Evolutionary conservation across 2,888 invertebrate species (phyloP).

Genomic region (Pegoplata infirma): DNA sequence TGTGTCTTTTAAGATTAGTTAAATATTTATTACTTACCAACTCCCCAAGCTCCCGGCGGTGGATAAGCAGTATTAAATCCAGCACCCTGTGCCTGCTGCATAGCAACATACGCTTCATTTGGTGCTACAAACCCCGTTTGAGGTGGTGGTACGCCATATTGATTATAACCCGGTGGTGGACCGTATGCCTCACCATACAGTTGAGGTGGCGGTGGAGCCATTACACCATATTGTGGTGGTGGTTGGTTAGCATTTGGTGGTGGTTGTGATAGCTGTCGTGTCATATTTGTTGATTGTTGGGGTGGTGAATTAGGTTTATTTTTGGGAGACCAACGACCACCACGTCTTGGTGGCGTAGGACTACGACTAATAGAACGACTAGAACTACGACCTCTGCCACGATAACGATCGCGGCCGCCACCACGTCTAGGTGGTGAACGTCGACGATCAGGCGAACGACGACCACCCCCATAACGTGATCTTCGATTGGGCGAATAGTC

Average conservation of each 20-base stretch:
- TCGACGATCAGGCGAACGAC: constrained; percentile 67
- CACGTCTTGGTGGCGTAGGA: constrained; percentile 68
- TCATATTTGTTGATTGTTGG: constrained; percentile 66
- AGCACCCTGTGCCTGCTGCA: constrained; percentile 69
- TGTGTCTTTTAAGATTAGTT: too few relatives aligned
- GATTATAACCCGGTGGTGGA: constrained; percentile 67
- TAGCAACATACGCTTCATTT: constrained; percentile 62
- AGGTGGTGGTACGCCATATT: constrained; percentile 69
- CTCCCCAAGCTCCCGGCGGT: constrained; percentile 72
- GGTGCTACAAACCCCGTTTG: constrained; percentile 68
- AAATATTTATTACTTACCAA: constrained; percentile 65
- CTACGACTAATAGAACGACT: constrained; percentile 72
- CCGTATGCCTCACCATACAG: constrained; percentile 72
- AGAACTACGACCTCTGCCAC: constrained; percentile 68
- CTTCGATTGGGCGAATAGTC: constrained; percentile 73
- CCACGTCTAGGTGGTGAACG: constrained; percentile 63
- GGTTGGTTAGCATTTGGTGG: constrained; percentile 61
- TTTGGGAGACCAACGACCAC: constrained; percentile 75
- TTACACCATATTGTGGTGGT: constrained; percentile 68
- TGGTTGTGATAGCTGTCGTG: constrained; percentile 53
- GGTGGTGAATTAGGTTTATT: constrained; percentile 68
- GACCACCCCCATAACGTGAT: constrained; percentile 67
- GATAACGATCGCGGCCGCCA: constrained; percentile 68
- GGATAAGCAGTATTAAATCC: constrained; percentile 72
- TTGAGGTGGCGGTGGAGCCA: constrained; percentile 69